phyloP scores from a whole-genome alignment of 2,113 vertebrate species.

The Smithornis capensis region DNA sequence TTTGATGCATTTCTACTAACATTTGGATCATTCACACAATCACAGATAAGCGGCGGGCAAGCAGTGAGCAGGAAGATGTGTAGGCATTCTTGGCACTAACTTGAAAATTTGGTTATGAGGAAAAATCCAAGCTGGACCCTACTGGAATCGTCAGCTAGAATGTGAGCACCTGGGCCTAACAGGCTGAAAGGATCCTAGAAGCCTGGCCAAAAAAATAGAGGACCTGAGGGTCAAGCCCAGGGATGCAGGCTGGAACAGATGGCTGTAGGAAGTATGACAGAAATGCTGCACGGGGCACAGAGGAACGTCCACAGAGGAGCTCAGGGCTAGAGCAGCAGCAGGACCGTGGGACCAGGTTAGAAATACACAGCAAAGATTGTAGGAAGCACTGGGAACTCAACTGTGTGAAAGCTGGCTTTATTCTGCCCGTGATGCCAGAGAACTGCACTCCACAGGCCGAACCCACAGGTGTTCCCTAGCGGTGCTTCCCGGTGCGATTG shows the following conservation, averaged over 20 bases:
- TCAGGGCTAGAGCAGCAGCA: not conserved
- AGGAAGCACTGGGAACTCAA: not conserved
- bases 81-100: not conserved
- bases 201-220: not conserved
- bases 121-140: not conserved
- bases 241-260: not conserved
- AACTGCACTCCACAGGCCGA: rapidly evolving
- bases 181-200: not conserved
- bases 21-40: not conserved
- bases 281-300: not conserved
- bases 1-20: not conserved
- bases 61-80: not conserved
- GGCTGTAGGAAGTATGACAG: not conserved
- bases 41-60: not conserved
- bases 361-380: rapidly evolving
- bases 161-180: not conserved
- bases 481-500: constrained; percentile 86
- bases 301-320: not conserved
- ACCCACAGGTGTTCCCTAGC: constrained; percentile 52
- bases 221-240: not conserved
- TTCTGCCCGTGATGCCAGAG: not conserved
- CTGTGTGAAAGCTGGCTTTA: not conserved
- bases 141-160: not conserved
- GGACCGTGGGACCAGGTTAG: not conserved
- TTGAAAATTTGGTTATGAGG: not conserved